Evolutionary conservation across 1,140 invertebrate species (phyloP), one percentile per base, ranked within the genome.

Genomic region (Pemphigus obesinymphae): DNA sequence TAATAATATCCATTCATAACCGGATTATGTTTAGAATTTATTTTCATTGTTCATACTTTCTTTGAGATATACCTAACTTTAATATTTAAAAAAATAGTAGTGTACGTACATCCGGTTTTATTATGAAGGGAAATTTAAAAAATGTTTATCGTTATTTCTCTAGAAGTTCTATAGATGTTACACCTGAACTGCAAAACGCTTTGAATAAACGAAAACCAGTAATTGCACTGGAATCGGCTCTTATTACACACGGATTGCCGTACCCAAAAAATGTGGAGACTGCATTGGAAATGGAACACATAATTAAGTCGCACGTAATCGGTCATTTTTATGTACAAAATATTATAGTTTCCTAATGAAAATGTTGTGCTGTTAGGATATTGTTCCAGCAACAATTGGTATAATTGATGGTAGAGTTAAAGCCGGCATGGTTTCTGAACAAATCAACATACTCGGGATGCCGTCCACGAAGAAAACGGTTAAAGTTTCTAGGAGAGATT

Each of bases 181-280:
- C 88, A 5, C 85, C 89, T 72, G 90, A 93, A 85, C 90, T 95
- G 55, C 83, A 83, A 15, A 72, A 85, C 29, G 92, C 92, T 13
- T 88, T 92, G 45, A 85, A 86, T 58, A 88, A 88, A 73, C 86
- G 87, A 7, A 86, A 89, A 83, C 92, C 96, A 3, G 90, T 99
- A 75, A 96, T 99, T 10, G 97, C 97, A 5, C 88, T 99, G 83
- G 98, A 99, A 89, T 97, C 96, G 17, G 97, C 98, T 4, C 97
- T 99, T 70, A 96, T 99, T 61, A 99, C 97, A 3, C 98, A 99
- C 89, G 98, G 98, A 58, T 97, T 99, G 93, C 97, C 97, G 0
- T 95, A 92, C 88, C 98, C 98, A 0, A 87, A 93, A 50, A 99
- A 99, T 89, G 88, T 97, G 66, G 87, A 93, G 83, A 97, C 95